These are phyloP conservation scores for Apodemus agrarius DNA, from an alignment of 2,797 vertebrate genomes.

Conservation along the genomic window DNA sequence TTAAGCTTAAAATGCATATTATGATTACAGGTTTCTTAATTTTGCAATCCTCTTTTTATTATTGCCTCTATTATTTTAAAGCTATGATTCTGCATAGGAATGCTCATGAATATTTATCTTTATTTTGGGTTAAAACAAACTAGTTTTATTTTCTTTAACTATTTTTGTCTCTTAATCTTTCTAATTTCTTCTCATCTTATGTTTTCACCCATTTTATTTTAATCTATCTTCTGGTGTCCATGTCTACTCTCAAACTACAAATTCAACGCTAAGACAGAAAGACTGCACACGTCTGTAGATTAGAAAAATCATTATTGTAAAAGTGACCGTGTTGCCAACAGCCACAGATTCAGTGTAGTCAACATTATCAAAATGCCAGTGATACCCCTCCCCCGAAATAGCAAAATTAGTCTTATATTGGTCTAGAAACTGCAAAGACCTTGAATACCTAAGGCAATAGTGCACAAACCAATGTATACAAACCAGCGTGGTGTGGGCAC, in stretches of 20 bases:
- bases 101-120: constrained; percentile 34
- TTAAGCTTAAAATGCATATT: constrained; percentile 17
- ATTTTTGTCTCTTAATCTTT: neutral
- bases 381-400: neutral
- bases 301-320: neutral
- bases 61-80: constrained; percentile 49
- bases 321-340: neutral
- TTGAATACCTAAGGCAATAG: neutral
- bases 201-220: constrained; percentile 36
- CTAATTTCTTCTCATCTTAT: neutral
- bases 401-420: neutral
- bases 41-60: constrained; percentile 27
- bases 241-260: constrained; percentile 12
- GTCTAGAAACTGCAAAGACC: neutral
- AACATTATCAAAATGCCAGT: neutral
- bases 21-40: neutral
- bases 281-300: no score
- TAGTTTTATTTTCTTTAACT: neutral
- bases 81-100: constrained; percentile 22
- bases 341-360: neutral
- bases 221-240: neutral
- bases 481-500: neutral
- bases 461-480: neutral
- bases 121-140: constrained; percentile 13
- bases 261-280: neutral